These are phyloP conservation scores for Puma concolor DNA, from an alignment of 2,113 vertebrate species.

Conservation along the genomic window DNA sequence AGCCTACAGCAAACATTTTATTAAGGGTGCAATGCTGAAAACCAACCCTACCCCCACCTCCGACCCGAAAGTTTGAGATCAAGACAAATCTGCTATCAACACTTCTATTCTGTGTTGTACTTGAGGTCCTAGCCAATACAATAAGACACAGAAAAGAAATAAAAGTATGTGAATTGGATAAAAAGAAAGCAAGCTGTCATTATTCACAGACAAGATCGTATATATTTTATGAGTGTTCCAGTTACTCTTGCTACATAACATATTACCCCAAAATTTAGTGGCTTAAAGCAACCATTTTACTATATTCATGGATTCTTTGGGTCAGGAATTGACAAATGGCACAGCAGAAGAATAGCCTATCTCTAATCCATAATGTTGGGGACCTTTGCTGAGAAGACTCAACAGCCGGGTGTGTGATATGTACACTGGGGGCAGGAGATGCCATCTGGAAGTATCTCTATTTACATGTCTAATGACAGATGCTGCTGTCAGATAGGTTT, in stretches of 20 bases:
- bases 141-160: not conserved
- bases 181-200: not conserved
- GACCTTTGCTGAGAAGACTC: not conserved
- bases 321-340: not conserved
- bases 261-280: not conserved
- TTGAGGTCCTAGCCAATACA: not conserved
- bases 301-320: not conserved
- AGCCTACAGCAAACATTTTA: not conserved
- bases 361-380: not conserved
- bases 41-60: not conserved
- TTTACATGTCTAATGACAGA: not conserved
- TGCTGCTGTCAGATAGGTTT: not conserved
- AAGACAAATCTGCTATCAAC: not conserved
- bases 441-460: not conserved
- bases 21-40: not conserved
- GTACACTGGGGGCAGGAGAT: not conserved
- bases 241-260: not conserved
- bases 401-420: not conserved
- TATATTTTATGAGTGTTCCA: not conserved
- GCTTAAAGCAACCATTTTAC: not conserved
- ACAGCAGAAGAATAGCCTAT: not conserved
- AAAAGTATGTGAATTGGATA: not conserved
- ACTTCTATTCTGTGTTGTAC: not conserved
- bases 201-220: not conserved
- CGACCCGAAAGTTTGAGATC: not conserved